Percentiles rank a stretch among this genome's conserved stretches.
Evolutionary conservation across 2,888 invertebrate genomes (phyloP).

Genomic region (Hesperia comma): DNA sequence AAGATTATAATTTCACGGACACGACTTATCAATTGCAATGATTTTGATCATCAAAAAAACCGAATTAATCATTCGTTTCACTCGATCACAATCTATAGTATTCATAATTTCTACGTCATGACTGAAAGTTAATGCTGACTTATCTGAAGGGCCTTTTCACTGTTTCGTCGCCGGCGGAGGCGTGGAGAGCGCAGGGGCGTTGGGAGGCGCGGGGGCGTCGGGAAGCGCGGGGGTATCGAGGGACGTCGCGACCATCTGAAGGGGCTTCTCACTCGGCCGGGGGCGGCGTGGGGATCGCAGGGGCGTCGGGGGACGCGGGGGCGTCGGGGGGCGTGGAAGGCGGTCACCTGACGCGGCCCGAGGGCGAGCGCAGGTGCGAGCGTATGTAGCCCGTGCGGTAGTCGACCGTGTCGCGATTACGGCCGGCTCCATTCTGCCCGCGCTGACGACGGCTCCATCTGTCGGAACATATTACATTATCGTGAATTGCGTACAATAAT

Average conservation of each 20-base stretch:
- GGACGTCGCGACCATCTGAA: too few relatives aligned
- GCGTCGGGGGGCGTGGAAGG: slow-evolving; percentile 41
- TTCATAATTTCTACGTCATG: too few relatives aligned
- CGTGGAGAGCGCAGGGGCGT: neutral
- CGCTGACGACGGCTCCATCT: slow-evolving; percentile 93
- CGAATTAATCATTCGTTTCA: too few relatives aligned
- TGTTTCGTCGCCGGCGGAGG: neutral
- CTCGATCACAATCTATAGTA: too few relatives aligned
- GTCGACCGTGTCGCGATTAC: slow-evolving; percentile 88
- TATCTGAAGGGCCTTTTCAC: neutral
- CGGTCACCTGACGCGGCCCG: slow-evolving; percentile 96
- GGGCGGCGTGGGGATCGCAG: neutral
- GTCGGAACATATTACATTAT: slow-evolving; percentile 36
- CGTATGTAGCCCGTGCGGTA: slow-evolving; percentile 95
- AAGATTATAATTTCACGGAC: too few relatives aligned
- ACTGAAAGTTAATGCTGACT: too few relatives aligned
- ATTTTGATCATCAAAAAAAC: too few relatives aligned
- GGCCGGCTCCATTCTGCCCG: slow-evolving; percentile 71
- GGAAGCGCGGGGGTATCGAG: slow-evolving; percentile 39
- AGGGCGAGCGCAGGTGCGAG: slow-evolving; percentile 95
- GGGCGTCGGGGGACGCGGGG: neutral
- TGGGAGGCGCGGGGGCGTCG: neutral
- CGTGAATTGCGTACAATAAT: too few relatives aligned
- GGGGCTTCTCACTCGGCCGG: neutral
- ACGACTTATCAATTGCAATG: too few relatives aligned